Conservation (phyloP, 2,888 invertebrate genomes). For the Syrphus vitripennis region DNA sequence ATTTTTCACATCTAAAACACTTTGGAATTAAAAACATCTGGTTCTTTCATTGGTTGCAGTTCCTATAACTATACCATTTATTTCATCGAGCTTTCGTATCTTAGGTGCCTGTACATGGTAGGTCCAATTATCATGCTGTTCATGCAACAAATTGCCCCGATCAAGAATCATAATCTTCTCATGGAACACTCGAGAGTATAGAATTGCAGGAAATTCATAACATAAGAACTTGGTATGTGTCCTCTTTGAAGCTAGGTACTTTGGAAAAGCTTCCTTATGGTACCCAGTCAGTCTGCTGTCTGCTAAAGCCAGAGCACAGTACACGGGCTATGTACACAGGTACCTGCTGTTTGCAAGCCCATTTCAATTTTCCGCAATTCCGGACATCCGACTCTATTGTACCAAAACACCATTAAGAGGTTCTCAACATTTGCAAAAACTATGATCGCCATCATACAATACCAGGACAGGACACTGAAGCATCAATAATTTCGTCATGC, state of each 20-base stretch:
- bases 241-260: background rate
- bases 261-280: background rate
- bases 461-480: slow-evolving; percentile 13
- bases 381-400: slow-evolving; percentile 20
- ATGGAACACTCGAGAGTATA: background rate
- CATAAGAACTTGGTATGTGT: background rate
- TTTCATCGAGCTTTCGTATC: background rate
- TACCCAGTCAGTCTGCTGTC: background rate
- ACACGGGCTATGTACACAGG: no score
- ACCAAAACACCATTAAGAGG: slow-evolving; percentile 38
- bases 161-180: slow-evolving; percentile 44
- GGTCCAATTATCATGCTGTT: slow-evolving; percentile 23
- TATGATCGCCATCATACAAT: background rate
- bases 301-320: background rate
- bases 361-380: slow-evolving; percentile 49
- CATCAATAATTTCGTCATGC: slow-evolving; percentile 22
- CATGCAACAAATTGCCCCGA: slow-evolving; percentile 31
- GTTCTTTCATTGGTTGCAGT: background rate
- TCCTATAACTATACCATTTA: background rate
- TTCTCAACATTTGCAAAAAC: slow-evolving; percentile 1
- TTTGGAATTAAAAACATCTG: slow-evolving; percentile 27
- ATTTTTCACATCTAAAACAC: slow-evolving; percentile 15
- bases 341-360: background rate
- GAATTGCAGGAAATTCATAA: slow-evolving; percentile 15
- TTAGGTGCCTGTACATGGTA: background rate